phyloP scores from a whole-genome alignment of 2,113 vertebrate genomes.

The Penelope pileata region DNA sequence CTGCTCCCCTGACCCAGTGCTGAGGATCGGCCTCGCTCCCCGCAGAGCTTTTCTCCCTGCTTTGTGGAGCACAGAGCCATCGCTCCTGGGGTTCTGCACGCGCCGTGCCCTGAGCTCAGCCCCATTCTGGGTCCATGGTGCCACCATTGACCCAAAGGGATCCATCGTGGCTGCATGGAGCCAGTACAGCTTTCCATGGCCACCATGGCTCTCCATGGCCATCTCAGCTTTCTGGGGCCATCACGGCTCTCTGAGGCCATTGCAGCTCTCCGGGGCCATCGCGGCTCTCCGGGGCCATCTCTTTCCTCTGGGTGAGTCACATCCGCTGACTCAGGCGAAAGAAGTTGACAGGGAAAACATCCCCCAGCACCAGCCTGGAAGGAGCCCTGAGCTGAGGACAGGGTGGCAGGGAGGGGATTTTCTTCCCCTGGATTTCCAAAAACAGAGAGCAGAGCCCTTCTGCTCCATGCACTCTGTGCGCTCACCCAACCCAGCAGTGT shows the following conservation, averaged over 20 bases:
- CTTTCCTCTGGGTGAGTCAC: not conserved
- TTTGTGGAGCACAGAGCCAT: too few relatives aligned
- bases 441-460: not conserved
- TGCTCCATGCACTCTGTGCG: accelerated
- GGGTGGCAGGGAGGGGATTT: not conserved
- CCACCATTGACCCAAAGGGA: accelerated
- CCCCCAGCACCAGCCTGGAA: not conserved
- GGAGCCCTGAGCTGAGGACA: not conserved
- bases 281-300: accelerated
- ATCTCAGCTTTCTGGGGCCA: too few relatives aligned
- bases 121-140: not conserved
- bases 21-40: not conserved
- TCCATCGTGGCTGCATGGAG: accelerated
- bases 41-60: accelerated
- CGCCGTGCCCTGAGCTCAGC: accelerated
- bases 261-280: too few relatives aligned
- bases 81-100: too few relatives aligned
- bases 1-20: not conserved
- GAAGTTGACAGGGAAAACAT: not conserved
- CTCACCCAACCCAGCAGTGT: accelerated
- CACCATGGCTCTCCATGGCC: too few relatives aligned
- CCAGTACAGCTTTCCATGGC: too few relatives aligned
- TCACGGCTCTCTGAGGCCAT: accelerated
- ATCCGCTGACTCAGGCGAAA: not conserved
- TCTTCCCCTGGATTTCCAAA: not conserved